Conservation (phyloP, 2,888 invertebrate species). For the Lasiommata megera region DNA sequence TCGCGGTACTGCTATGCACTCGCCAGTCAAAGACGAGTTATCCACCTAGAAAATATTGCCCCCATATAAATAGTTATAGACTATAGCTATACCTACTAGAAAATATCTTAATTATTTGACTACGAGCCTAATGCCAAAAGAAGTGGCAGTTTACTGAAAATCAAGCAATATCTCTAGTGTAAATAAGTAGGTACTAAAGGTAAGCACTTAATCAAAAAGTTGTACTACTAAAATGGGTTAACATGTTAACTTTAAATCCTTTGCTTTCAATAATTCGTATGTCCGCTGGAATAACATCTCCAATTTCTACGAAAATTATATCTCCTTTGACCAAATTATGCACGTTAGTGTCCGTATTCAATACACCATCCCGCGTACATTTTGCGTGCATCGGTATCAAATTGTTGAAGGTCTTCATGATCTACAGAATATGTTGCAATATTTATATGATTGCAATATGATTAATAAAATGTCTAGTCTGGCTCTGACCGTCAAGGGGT, state of each 20-base stretch:
- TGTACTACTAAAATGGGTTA: too few species aligned
- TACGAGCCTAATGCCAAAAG: too few species aligned
- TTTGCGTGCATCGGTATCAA: constrained; percentile 96
- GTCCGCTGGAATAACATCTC: constrained; percentile 98
- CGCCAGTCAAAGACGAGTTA: constrained; percentile 96
- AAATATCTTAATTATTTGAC: too few species aligned
- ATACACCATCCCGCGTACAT: constrained; percentile 91
- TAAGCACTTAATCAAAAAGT: too few species aligned
- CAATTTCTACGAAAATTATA: constrained; percentile 92
- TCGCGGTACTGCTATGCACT: constrained; percentile 94
- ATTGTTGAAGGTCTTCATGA: constrained; percentile 98
- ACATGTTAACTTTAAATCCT: constrained; percentile 91
- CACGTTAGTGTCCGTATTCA: constrained; percentile 90
- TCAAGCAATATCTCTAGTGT: too few species aligned
- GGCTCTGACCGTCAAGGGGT: too few species aligned
- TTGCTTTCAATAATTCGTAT: constrained; percentile 96
- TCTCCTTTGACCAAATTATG: constrained; percentile 97
- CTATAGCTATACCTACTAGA: background rate
- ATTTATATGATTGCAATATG: too few species aligned
- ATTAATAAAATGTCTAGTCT: too few species aligned
- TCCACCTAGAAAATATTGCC: constrained; percentile 7
- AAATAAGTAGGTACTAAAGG: too few species aligned
- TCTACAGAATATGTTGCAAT: constrained; percentile 69
- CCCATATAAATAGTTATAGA: too few species aligned
- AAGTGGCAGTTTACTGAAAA: too few species aligned